phyloP scores from a whole-genome alignment of 2,113 vertebrate genomes.

The Chloropsis hardwickii region DNA sequence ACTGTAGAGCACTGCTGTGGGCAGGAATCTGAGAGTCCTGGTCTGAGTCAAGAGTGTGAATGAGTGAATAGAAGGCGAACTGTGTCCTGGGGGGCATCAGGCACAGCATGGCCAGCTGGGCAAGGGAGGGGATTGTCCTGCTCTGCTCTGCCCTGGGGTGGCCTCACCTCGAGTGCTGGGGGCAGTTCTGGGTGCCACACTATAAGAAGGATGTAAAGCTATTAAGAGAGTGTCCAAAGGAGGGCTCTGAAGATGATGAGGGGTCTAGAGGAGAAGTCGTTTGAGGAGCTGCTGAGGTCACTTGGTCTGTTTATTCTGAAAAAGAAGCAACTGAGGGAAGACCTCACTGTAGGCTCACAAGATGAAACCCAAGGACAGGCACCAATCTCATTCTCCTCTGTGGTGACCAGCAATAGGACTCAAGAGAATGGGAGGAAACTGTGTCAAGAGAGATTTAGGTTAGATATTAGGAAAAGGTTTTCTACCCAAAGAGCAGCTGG shows the following conservation, averaged over 20 bases:
- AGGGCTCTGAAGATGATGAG: not conserved
- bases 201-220: too few relatives aligned
- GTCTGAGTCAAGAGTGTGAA: not conserved
- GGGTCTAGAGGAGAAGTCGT: rapidly evolving
- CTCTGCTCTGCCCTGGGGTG: rapidly evolving
- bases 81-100: rapidly evolving
- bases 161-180: rapidly evolving
- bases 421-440: not conserved
- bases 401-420: not conserved
- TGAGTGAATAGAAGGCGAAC: too few relatives aligned
- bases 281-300: not conserved
- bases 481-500: not conserved
- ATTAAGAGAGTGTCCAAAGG: not conserved
- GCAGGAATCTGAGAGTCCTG: too few relatives aligned
- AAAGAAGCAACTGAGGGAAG: not conserved
- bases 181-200: not conserved
- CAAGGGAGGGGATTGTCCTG: rapidly evolving
- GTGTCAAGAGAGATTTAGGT: not conserved
- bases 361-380: not conserved
- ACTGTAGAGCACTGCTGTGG: not conserved
- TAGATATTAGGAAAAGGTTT: not conserved
- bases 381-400: too few relatives aligned
- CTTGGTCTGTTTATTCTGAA: not conserved
- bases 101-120: rapidly evolving
- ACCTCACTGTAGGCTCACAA: not conserved